Conservation (phyloP, 2,113 vertebrate genomes). For the Sinocyclocheilus anophthalmus region DNA sequence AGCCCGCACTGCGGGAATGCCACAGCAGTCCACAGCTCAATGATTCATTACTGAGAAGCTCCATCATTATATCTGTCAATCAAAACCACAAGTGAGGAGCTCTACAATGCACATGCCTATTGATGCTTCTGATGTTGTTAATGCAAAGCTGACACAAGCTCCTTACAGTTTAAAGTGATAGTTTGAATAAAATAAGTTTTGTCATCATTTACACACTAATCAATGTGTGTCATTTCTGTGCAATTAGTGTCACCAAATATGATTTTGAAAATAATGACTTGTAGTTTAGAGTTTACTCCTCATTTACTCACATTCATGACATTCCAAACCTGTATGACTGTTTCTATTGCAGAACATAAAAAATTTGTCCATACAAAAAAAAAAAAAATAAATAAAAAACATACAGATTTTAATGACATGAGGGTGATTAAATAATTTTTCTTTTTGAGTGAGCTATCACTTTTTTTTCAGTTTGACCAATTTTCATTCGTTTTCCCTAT, state of each 20-base stretch:
- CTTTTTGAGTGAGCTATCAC: not conserved
- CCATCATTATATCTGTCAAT: constrained; percentile 20
- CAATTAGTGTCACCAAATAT: not conserved
- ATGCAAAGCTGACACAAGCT: constrained; percentile 4
- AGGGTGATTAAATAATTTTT: too few species aligned
- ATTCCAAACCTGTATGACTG: too few species aligned
- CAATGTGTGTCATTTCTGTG: not conserved
- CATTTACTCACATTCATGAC: too few species aligned
- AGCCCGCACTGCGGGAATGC: constrained; percentile 25
- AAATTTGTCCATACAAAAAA: too few species aligned
- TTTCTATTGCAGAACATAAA: too few species aligned
- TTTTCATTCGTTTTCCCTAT: not conserved
- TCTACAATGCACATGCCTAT: not conserved
- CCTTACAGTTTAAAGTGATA: not conserved
- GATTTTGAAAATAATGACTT: too few species aligned
- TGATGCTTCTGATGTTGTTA: not conserved
- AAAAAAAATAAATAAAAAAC: too few species aligned
- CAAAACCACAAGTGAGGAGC: not conserved
- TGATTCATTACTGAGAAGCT: constrained; percentile 31
- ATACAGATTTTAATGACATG: too few species aligned
- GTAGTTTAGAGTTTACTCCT: too few species aligned
- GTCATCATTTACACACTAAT: not conserved
- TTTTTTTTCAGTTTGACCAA: not conserved
- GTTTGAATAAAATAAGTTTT: not conserved
- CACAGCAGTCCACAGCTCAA: constrained; percentile 1